Percentiles rank a stretch among this genome's conserved stretches.
Evolutionary conservation across 2,888 invertebrate species (phyloP).

Genomic region (Rhogogaster chlorosoma): DNA sequence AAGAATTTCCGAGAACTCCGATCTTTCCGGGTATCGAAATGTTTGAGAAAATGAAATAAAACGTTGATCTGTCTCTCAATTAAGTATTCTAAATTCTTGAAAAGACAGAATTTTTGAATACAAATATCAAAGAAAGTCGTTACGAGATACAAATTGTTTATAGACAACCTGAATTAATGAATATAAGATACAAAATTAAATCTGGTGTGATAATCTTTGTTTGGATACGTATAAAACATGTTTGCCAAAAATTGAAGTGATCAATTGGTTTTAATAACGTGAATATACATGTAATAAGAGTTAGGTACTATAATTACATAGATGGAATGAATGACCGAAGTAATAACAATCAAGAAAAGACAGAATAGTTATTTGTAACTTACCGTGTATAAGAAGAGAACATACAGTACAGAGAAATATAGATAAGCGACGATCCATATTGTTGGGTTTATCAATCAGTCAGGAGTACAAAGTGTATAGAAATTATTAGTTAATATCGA

Average conservation of each 20-base stretch:
- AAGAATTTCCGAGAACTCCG: background rate
- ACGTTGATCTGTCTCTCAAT: background rate
- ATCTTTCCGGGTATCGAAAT: background rate
- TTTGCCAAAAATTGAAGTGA: background rate
- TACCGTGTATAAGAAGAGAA: constrained; percentile 42
- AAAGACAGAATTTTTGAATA: background rate
- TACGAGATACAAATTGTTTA: background rate
- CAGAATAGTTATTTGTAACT: constrained; percentile 3
- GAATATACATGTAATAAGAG: background rate
- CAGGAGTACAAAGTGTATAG: background rate
- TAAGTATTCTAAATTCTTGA: background rate
- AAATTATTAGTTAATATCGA: background rate
- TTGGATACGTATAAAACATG: background rate
- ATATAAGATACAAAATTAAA: background rate
- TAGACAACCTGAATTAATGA: background rate
- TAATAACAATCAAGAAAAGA: background rate
- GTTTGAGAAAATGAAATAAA: background rate
- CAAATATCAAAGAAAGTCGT: background rate
- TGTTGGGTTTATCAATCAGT: background rate
- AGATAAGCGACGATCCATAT: constrained; percentile 18
- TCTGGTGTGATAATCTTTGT: background rate
- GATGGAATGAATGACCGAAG: background rate
- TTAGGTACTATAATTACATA: background rate
- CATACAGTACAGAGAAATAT: constrained; percentile 7
- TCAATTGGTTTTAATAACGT: background rate